These are phyloP conservation scores for Rhorus exstirpatorius DNA, from an alignment of 2,888 invertebrate genomes.

Conservation along the genomic window DNA sequence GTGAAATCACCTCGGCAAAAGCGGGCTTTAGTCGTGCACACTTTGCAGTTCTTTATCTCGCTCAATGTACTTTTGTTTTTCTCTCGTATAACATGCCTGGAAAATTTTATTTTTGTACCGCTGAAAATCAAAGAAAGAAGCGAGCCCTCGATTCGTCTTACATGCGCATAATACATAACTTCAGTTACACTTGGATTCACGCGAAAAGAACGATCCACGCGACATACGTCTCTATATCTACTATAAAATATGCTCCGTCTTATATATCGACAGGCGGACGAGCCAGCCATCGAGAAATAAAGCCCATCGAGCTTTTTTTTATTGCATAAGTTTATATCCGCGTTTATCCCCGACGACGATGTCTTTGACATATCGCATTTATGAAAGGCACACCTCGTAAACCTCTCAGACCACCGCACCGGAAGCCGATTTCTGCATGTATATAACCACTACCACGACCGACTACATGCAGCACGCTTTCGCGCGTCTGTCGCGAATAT, in stretches of 20 bases:
- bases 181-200: constrained; percentile 13
- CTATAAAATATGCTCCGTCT: constrained; percentile 39
- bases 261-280: constrained; percentile 51
- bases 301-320: constrained; percentile 61
- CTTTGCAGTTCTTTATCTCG: constrained; percentile 63
- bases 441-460: background rate
- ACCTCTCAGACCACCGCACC: constrained; percentile 64
- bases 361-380: constrained; percentile 75
- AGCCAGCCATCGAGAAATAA: constrained; percentile 49
- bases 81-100: constrained; percentile 4
- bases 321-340: constrained; percentile 68
- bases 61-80: constrained; percentile 47
- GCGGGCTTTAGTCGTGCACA: constrained; percentile 54
- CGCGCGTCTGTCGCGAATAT: constrained; percentile 48
- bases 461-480: constrained; percentile 20
- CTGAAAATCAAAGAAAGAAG: constrained; percentile 8
- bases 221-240: constrained; percentile 18
- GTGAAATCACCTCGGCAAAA: constrained; percentile 52
- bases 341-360: constrained; percentile 59
- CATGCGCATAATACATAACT: constrained; percentile 1
- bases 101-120: constrained; percentile 9
- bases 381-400: constrained; percentile 76
- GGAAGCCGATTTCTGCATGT: constrained; percentile 70
- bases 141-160: constrained; percentile 1
- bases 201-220: constrained; percentile 12